These are phyloP conservation scores for Hymenopus coronatus DNA, from an alignment of 2,888 invertebrate genomes.

Conservation along the genomic window DNA sequence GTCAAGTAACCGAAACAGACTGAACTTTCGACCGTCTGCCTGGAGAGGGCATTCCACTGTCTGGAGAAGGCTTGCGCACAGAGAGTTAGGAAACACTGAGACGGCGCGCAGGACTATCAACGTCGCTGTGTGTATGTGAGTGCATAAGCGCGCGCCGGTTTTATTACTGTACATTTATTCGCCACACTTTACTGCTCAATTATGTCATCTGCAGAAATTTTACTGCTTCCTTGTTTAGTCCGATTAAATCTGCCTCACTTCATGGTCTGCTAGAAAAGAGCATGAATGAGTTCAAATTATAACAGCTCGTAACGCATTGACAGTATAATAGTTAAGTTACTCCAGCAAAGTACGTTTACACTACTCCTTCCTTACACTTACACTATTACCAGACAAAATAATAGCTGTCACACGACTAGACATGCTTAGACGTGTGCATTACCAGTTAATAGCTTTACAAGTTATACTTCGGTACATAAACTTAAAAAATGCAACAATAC, in stretches of 20 bases:
- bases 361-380: too few relatives aligned
- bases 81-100: not conserved
- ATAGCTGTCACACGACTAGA: too few relatives aligned
- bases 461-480: too few relatives aligned
- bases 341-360: not conserved
- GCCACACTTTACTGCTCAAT: not conserved
- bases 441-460: too few relatives aligned
- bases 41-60: conserved; percentile 3
- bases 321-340: not conserved
- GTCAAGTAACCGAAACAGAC: not conserved
- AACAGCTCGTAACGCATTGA: not conserved
- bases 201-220: not conserved
- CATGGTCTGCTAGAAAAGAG: not conserved
- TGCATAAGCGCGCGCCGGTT: not conserved
- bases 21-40: not conserved
- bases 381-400: too few relatives aligned
- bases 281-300: not conserved
- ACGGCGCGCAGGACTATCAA: not conserved
- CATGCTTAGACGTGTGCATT: too few relatives aligned
- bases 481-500: too few relatives aligned
- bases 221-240: not conserved
- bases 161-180: not conserved
- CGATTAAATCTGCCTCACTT: not conserved
- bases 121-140: not conserved
- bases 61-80: not conserved